A percentile compares a stretch with the other conserved stretches of the same genome.
Conservation (phyloP, 2,797 vertebrate genomes). For the Amniataba percoides region DNA sequence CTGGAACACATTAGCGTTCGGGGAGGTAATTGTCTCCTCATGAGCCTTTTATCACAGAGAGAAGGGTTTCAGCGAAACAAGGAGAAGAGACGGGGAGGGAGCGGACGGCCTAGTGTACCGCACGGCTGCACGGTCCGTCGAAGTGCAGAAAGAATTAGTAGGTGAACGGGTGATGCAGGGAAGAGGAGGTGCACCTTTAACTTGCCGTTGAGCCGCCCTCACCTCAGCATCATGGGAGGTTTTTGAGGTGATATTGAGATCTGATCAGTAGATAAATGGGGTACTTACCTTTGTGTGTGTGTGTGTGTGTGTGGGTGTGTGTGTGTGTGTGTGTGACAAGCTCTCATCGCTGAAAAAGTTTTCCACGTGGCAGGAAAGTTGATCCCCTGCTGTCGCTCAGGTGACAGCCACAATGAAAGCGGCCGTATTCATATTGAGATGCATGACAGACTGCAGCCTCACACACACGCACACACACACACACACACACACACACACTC, state of each 20-base stretch:
- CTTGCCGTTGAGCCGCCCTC: neutral
- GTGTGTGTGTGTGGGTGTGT: conserved; percentile 12
- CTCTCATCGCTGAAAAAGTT: conserved; percentile 46
- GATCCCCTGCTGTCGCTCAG: conserved; percentile 68
- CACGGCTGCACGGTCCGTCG: neutral
- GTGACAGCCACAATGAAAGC: conserved; percentile 67
- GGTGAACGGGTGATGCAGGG: conserved; percentile 48
- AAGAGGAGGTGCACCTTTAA: conserved; percentile 18
- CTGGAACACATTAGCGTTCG: conserved; percentile 74
- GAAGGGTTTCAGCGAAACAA: conserved; percentile 58
- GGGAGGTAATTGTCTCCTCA: conserved; percentile 80
- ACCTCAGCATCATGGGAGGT: neutral
- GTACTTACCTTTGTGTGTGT: conserved; percentile 40
- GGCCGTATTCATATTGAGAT: conserved; percentile 57
- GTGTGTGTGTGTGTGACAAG: conserved; percentile 40
- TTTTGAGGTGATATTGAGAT: neutral
- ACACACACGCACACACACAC: too few relatives aligned
- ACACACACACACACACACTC: too few relatives aligned
- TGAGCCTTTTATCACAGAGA: conserved; percentile 72
- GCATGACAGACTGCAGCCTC: conserved; percentile 41
- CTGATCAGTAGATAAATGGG: neutral
- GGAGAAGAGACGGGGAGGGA: conserved; percentile 22
- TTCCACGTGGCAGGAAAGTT: conserved; percentile 67
- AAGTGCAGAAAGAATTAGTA: conserved; percentile 38
- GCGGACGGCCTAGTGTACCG: neutral